These are phyloP conservation scores for Stomatorhinus walkeri DNA, from an alignment of 2,797 vertebrate genomes.

Conservation along the genomic window DNA sequence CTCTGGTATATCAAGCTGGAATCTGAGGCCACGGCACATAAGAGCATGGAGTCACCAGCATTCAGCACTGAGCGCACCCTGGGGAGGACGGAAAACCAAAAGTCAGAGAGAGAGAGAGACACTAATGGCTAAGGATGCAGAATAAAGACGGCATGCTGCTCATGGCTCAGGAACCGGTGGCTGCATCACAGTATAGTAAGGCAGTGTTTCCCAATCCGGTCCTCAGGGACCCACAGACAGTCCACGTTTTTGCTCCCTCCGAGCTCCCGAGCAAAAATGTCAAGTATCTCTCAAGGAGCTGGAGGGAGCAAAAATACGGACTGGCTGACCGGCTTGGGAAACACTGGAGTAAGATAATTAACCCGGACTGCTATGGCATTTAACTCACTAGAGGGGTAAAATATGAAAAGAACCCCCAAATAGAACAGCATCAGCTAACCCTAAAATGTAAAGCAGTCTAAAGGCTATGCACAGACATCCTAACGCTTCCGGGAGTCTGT, in stretches of 20 bases:
- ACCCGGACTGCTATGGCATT: neutral
- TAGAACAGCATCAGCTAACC: neutral
- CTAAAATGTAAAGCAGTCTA: neutral
- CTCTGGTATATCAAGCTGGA: slow-evolving; percentile 92
- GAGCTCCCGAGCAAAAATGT: neutral
- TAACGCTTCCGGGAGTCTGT: neutral
- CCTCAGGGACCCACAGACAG: neutral
- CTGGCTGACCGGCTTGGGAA: neutral
- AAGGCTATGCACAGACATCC: neutral
- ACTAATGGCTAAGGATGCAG: neutral
- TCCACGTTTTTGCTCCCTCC: neutral
- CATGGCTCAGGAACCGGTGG: neutral
- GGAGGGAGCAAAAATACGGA: neutral
- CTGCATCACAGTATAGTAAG: neutral
- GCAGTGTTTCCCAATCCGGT: neutral
- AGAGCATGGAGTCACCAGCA: slow-evolving; percentile 51
- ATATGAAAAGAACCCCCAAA: neutral
- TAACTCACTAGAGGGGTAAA: neutral
- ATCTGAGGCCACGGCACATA: slow-evolving; percentile 84
- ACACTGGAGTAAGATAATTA: neutral
- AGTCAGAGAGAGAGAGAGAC: slow-evolving; percentile 40
- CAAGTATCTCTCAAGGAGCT: neutral
- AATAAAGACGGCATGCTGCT: neutral
- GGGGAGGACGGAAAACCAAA: slow-evolving; percentile 22
- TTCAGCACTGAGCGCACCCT: slow-evolving; percentile 24